A percentile compares a stretch with the other conserved stretches of the same genome.
phyloP scores from a whole-genome alignment of 2,113 vertebrate genomes.

The Cranoglanis bouderius region DNA sequence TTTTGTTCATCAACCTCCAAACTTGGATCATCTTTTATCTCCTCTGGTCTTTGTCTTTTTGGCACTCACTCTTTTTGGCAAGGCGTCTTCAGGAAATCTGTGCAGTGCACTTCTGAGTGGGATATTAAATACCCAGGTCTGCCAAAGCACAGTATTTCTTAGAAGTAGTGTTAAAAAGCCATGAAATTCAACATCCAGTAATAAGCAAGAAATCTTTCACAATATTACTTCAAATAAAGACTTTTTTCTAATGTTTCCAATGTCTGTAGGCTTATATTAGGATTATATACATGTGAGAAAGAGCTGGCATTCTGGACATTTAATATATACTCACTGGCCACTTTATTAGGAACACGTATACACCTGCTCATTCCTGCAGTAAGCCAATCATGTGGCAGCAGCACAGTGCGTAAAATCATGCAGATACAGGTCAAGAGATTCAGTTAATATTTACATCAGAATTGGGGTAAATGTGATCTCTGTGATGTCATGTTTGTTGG shows the following conservation, averaged over 20 bases:
- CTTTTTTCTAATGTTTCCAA: not conserved
- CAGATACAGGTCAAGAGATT: no score
- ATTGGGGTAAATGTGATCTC: not conserved
- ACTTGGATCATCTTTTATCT: not conserved
- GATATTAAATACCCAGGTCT: not conserved
- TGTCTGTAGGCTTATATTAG: not conserved
- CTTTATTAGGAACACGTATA: not conserved
- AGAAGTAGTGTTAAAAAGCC: not conserved
- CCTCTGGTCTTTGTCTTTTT: not conserved
- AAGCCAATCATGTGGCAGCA: not conserved
- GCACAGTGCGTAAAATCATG: no score
- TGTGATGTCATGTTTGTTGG: no score
- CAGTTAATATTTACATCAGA: not conserved
- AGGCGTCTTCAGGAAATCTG: not conserved
- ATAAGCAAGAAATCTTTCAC: not conserved
- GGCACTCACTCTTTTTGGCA: not conserved
- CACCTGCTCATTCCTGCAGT: not conserved
- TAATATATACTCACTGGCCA: not conserved
- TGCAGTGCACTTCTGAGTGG: not conserved
- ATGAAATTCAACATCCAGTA: not conserved
- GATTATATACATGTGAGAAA: not conserved
- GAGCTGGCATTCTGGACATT: not conserved
- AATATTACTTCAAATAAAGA: not conserved
- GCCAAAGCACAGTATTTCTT: not conserved
- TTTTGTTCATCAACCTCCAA: constrained; percentile 19